Base-by-base conservation (phyloP, 2,888 invertebrate genomes). In the Amblyjoppa proteus region DNA sequence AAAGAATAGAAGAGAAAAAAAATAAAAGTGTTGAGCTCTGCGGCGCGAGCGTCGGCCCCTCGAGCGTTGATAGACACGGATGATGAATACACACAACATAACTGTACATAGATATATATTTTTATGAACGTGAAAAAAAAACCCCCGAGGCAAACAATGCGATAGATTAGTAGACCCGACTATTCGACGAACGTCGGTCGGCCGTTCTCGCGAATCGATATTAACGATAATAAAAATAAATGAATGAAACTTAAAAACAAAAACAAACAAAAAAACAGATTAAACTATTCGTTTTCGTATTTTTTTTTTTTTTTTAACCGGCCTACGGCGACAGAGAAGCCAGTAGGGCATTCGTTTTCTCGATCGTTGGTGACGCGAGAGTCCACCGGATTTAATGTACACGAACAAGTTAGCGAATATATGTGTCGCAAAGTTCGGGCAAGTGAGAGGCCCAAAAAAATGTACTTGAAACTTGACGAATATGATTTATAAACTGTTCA, bases 401-500 rank as follows among this genome's bases (percentile, higher is more conserved):
- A 49, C 49, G 49, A 64, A 61, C 7, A n/a, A 49, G 28, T 74
- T 58, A 45, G 58, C 61, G 61, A 76, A 38, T 75, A 66, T 41
- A 25, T 68, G 66, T 53, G 38, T 77, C 41, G 6, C 20, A 28
- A 45, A 16, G 25, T 51, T 49, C 31, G 49, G 38, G 68, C 6
- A 41, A 38, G 16, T 34, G 11, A 71, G 13, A 70, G 20, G 28
- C 58, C 64, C 88, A 88, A 89, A 16, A 64, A n/a, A 91, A 92
- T 93, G 92, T 93, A 93, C 88, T 92, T 91, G 91, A 25, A 91
- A 92, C 90, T 88, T 88, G 90, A 90, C 88, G 89, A 91, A 89
- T 91, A 92, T 92, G 89, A 92, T 91, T 93, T 91, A 91, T 92
- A 92, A 93, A 93, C 87, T 92, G 87, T 93, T 93, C 90, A 90